Percentiles rank a stretch among this genome's conserved stretches.
These are phyloP conservation scores for Apostichopus californicus DNA, from an alignment of 35 echinoderm and acorn worm genomes.

Conservation along the genomic window DNA sequence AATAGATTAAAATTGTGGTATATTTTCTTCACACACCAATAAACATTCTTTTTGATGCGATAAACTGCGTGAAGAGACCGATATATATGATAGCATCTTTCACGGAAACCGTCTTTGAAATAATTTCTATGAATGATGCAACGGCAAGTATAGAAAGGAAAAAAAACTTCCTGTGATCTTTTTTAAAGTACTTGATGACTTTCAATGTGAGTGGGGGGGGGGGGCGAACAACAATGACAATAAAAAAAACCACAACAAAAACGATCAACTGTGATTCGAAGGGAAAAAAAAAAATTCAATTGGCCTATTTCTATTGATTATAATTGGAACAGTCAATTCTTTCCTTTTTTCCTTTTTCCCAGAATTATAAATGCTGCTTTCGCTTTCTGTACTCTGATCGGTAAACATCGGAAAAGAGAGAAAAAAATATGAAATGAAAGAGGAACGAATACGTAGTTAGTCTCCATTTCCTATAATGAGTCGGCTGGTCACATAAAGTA, in stretches of 20 bases:
- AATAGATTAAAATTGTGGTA: no score
- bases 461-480: slow-evolving; percentile 8
- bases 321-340: slow-evolving; percentile 45
- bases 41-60: no score
- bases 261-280: not conserved
- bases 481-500: slow-evolving; percentile 45
- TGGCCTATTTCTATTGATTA: slow-evolving; percentile 45
- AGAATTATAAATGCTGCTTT: not conserved
- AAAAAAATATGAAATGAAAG: slow-evolving; percentile 7
- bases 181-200: not conserved
- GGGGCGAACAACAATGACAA: not conserved
- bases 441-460: not conserved
- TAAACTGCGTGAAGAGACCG: not conserved
- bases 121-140: no score
- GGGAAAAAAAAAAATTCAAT: slow-evolving; percentile 15
- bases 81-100: not conserved
- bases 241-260: not conserved
- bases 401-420: slow-evolving; percentile 3
- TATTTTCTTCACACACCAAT: no score
- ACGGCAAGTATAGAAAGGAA: not conserved
- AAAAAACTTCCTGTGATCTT: not conserved
- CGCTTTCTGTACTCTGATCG: slow-evolving; percentile 9
- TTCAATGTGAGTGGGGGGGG: not conserved
- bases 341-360: not conserved
- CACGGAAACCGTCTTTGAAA: not conserved